Percentiles rank a stretch among this genome's conserved stretches.
These are phyloP conservation scores for Prenolepis imparis DNA, from an alignment of 2,888 invertebrate species.

Conservation along the genomic window DNA sequence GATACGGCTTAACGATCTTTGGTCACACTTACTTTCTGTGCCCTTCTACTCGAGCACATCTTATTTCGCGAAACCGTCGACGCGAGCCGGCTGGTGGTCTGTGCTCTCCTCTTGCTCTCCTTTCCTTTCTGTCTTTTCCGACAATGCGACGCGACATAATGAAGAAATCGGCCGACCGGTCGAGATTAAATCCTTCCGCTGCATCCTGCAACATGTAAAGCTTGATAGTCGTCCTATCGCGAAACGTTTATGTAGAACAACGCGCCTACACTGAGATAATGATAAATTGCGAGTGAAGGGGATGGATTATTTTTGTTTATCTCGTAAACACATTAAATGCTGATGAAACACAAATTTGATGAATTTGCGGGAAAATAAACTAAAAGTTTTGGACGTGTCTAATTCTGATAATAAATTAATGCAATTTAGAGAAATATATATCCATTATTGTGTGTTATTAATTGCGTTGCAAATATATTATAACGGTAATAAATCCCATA, in stretches of 20 bases:
- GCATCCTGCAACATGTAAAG: slow-evolving; percentile 49
- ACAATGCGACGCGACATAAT: slow-evolving; percentile 9
- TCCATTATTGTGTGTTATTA: background rate
- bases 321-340: background rate
- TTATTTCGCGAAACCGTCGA: slow-evolving; percentile 38
- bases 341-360: background rate
- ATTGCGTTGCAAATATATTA: background rate
- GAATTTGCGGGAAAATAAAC: background rate
- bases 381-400: background rate
- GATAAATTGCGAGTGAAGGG: background rate
- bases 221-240: slow-evolving; percentile 51
- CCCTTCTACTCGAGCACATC: slow-evolving; percentile 5
- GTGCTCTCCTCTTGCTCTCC: background rate
- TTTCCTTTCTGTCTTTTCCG: background rate
- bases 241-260: slow-evolving; percentile 3
- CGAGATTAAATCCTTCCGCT: slow-evolving; percentile 39
- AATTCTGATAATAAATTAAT: background rate
- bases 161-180: slow-evolving; percentile 5
- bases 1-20: slow-evolving; percentile 53
- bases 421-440: background rate
- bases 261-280: background rate
- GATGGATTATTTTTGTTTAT: background rate
- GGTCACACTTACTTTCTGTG: slow-evolving; percentile 45
- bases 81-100: slow-evolving; percentile 17
- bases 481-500: background rate